Evolutionary conservation across 2,888 invertebrate species (phyloP), one percentile per base, ranked within the genome.

Genomic region (Eurois occulta): DNA sequence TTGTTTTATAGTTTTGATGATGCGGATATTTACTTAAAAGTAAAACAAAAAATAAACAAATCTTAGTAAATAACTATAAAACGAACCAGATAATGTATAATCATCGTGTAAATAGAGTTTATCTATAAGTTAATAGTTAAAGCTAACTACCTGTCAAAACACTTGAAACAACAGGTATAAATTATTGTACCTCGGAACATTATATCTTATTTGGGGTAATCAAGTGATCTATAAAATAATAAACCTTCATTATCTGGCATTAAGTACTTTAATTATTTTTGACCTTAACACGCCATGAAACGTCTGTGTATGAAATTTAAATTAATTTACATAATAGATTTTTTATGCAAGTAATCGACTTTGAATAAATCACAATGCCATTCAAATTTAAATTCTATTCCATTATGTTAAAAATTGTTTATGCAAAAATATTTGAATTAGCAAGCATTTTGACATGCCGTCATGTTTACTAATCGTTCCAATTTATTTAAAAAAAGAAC

Each of bases 281-380:
- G 32, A 1, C 75, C 64, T 75, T 83, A 43, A 41, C 8, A 72
- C 28, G 52, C 35, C 52, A n/a, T 68, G 55, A 52, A 60, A 52
- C 35, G 55, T 58, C 24, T 66, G 32, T 77, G 28, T 55, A 58
- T 32, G 52, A 55, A 80, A 67, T 75, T 72, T 65, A 55, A 72
- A 72, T 80, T 16, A 55, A 58, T 66, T 66, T 62, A 64, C 66
- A 38, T 80, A 74, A 64, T 55, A 43, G 6, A 10, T 70, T 62
- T 78, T 66, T 80, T 83, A n/a, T 64, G 68, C 72, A 66, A 71
- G 55, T 79, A 79, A 72, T 74, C n/a, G 28, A 52, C 41, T 62
- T 48, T 2, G 32, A 68, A 71, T 62, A 64, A 64, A 81, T 55
- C 24, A 72, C n/a, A 66, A 64, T 62, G 38, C 11, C 28, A 70